Base-by-base conservation (phyloP, 2,113 vertebrate species). In the Syrmaticus mikado region DNA sequence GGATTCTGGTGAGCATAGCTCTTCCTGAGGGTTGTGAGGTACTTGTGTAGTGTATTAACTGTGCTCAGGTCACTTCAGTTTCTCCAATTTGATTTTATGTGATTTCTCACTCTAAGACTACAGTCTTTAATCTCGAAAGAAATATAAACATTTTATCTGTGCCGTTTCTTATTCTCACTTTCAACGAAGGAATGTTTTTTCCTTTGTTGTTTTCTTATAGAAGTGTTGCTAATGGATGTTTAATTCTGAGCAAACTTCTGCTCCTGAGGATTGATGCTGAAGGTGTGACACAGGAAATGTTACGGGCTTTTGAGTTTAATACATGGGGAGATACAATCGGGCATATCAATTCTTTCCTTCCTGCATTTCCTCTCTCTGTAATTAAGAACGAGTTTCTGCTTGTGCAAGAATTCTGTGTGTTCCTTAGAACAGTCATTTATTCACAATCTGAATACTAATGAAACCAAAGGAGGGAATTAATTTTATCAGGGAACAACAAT, bases 11-110 rank as follows among this genome's bases (percentile, higher is more conserved):
- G 2, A 48, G 15, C 6, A 0, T 11, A n/a, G 19, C 15, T 61
- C 21, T 40, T 17, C 9, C 32, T 20, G 43, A 50, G 64, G 45
- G 5, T 41, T 32, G 5, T 1, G 5, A 25, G 4, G 17, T 7
- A 10, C 16, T 67, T 27, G 0, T 0, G 12, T 28, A 13, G 19
- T 0, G 0, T 3, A 9, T 4, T 52, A 66, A n/a, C 13, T 12
- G 30, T 27, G 53, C 4, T 75, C 0, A 0, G 10, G 32, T 72
- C 1, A 0, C 48, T 82, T 64, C 0, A 1, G 13, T 58, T 24
- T 2, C 11, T 50, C 6, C 11, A 8, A 7, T 32, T 36, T 64
- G 3, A 3, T 17, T 38, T 52, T 1, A 1, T n/a, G 24, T 8
- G 15, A 43, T 64, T 85, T 62, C 8, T 75, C n/a, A 22, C 30